These are phyloP conservation scores for Hoplodrina blanda DNA, from an alignment of 2,888 invertebrate genomes.

Conservation along the genomic window DNA sequence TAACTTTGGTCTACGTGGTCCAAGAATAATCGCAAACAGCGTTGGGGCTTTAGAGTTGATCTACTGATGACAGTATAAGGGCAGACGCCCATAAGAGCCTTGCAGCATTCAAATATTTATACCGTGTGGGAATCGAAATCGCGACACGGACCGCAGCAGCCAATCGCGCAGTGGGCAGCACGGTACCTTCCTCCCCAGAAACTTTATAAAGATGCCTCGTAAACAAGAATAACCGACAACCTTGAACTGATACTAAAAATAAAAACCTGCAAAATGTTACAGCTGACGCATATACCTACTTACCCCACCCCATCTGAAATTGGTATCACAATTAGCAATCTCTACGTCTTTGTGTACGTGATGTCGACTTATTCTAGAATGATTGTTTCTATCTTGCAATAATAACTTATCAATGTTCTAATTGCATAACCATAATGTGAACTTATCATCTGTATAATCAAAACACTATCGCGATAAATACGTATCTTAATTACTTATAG, in stretches of 20 bases:
- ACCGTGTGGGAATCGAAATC: no score
- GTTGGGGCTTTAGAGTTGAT: no score
- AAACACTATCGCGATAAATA: conserved; percentile 64
- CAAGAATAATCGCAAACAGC: no score
- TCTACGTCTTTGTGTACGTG: conserved; percentile 25
- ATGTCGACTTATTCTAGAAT: conserved; percentile 56
- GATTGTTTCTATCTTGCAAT: conserved; percentile 38
- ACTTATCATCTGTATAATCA: conserved; percentile 60
- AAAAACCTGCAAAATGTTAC: conserved; percentile 1
- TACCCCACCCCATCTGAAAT: not conserved
- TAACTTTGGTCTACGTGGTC: no score
- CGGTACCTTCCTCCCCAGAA: not conserved
- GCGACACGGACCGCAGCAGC: no score
- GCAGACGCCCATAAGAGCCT: no score
- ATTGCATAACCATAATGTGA: conserved; percentile 70
- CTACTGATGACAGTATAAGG: no score
- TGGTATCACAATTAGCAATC: not conserved
- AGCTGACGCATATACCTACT: conserved; percentile 3
- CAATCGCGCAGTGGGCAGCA: no score
- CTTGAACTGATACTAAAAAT: not conserved
- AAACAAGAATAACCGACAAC: not conserved
- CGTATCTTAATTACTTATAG: conserved; percentile 60
- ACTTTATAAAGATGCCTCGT: not conserved
- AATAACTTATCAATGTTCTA: conserved; percentile 60
- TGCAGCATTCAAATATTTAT: no score